A percentile compares a stretch with the other conserved stretches of the same genome.
Conservation (phyloP, 2,888 invertebrate genomes). For the Belgica antarctica region DNA sequence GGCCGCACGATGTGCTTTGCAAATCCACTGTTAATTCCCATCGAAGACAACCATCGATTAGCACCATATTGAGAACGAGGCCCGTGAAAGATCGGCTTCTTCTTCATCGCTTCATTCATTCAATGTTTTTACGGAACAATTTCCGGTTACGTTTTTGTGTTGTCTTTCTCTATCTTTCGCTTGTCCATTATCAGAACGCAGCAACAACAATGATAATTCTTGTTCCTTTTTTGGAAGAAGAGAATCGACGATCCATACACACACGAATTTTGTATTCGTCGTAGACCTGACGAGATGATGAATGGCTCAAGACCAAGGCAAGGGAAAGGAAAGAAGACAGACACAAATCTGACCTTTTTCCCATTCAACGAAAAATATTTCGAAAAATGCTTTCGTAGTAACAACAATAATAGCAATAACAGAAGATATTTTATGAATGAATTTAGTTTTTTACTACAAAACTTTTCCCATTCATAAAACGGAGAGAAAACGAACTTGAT, state of each 20-base stretch:
- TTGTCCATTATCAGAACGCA: slow-evolving; percentile 30
- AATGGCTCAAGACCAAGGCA: slow-evolving; percentile 3
- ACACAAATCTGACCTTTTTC: slow-evolving; percentile 42
- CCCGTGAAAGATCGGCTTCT: slow-evolving; percentile 10
- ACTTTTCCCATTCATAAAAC: slow-evolving; percentile 38
- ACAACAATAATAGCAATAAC: slow-evolving; percentile 37
- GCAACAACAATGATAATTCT: slow-evolving; percentile 15
- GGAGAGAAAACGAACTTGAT: slow-evolving; percentile 25
- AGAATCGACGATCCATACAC: background rate
- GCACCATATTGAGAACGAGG: slow-evolving; percentile 41
- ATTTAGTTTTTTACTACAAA: slow-evolving; percentile 40
- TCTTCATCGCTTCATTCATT: slow-evolving; percentile 32
- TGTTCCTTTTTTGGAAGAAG: slow-evolving; percentile 31
- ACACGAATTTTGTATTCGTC: slow-evolving; percentile 12
- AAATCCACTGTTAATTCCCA: background rate
- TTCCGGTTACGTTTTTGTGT: slow-evolving; percentile 33
- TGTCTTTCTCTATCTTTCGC: slow-evolving; percentile 29
- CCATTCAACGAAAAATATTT: slow-evolving; percentile 34
- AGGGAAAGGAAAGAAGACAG: slow-evolving; percentile 35
- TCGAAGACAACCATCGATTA: slow-evolving; percentile 29
- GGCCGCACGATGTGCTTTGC: background rate
- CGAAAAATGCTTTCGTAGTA: slow-evolving; percentile 26
- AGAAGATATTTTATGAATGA: slow-evolving; percentile 42
- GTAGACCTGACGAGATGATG: slow-evolving; percentile 24
- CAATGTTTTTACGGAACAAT: slow-evolving; percentile 41